Base-by-base conservation (phyloP, 2,888 invertebrate species). In the Diplolepis rosae region DNA sequence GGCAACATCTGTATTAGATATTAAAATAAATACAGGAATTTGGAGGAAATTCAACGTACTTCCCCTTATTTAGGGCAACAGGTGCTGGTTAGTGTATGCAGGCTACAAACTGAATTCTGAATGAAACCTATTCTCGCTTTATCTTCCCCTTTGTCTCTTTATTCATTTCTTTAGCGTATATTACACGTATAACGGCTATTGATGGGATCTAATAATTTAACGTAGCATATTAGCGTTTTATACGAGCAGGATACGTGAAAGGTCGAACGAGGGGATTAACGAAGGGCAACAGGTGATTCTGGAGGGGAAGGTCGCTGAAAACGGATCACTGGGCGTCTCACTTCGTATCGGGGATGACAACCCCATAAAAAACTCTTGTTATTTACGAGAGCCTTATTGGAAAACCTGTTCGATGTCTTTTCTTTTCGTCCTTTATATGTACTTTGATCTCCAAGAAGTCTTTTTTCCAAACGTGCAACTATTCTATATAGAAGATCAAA, bases 351-450 rank as follows among this genome's bases (percentile, higher is more conserved):
- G n/a, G 61, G 27, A 61, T 61, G 61, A 61, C 61, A 61, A 35
- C 61, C 24, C 39, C 61, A 61, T 61, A 61, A 61, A 61, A 61
- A 61, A 39, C 61, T 61, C 61, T 39, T 61, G 24, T 61, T 61
- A 61, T 61, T 61, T 61, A 39, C 61, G 24, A 61, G 61, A 61
- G 32, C 39, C 35, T 61, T 61, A 39, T 61, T 61, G 61, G 61
- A 61, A 39, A 39, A 24, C n/a, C 39, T 61, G 6, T 24, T 39
- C 7, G 18, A 45, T 45, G 45, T 18, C 22, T 56, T 24, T 32
- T 15, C 13, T 35, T 3, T 24, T 39, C 15, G n/a, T 22, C 24
- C 7, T 61, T 24, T n/a, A n/a, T n/a, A n/a, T n/a, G n/a, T n/a
- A 39, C 39, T 32, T 32, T 13, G 6, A 3, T 39, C 13, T 24